Evolutionary conservation across 2,113 vertebrate species (phyloP), one percentile per base, ranked within the genome.

Genomic region (Aptenodytes forsteri): DNA sequence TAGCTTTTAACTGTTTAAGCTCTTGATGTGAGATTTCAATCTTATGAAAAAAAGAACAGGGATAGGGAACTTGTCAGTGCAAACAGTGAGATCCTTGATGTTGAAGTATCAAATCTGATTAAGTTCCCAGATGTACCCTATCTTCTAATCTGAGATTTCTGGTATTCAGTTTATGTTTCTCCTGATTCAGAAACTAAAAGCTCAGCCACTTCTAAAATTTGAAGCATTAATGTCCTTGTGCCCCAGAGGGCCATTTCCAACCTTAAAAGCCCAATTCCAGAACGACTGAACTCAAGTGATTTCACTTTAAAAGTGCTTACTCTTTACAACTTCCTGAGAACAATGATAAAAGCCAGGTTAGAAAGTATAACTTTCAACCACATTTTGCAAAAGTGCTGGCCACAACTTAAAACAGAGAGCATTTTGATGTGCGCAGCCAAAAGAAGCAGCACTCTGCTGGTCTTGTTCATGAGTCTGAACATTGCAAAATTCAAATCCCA

Each of bases 281-380:
- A 84, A 34, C 76, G 78, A 56, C 44, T 52, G 61, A 84, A 75
- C 27, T 7, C 77, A 72, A 89, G 69, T 91, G 83, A 96, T 95
- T 87, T 82, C 56, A 76, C 83, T 92, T 92, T 59, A 84, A 25
- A 94, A 80, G 79, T 42, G 58, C 88, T 97, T 93, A 44, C 44
- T 67, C 56, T 93, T 97, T 93, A 96, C 89, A 84, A 34, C 81
- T 97, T 97, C 95, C 86, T 92, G 89, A 95, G 83, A 87, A 52
- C 42, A 32, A 36, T 81, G 83, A 95, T 91, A 89, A 90, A 95
- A 95, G 69, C 86, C 90, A 91, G 69, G 76, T 87, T 92, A 91
- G 83, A 91, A 90, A 87, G 65, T 84, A n/a, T 27, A 93, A 75
- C 72, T 89, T 95, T 40, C 59, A 89, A 82, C 86, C 80, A 52